These are phyloP conservation scores for Centropus unirufus DNA, from an alignment of 2,113 vertebrate genomes.

Conservation along the genomic window DNA sequence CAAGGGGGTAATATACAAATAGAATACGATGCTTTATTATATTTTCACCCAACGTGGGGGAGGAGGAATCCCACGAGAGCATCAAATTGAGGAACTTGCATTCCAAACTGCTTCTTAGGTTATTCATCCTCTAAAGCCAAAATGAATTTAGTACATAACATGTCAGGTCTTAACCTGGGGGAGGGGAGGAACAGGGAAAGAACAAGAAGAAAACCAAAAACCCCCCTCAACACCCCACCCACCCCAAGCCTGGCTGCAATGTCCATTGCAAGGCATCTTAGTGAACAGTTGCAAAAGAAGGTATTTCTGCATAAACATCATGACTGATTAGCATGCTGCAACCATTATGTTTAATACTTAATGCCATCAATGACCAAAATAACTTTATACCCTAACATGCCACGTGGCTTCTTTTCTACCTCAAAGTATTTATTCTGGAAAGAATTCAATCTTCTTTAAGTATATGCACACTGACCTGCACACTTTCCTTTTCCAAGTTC, in stretches of 20 bases:
- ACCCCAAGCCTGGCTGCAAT: neutral
- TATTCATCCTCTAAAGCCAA: neutral
- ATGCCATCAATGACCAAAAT: neutral
- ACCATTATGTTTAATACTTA: neutral
- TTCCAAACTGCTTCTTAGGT: neutral
- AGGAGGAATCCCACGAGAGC: neutral
- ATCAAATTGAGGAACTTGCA: neutral
- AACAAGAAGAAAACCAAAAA: neutral
- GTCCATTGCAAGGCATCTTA: neutral
- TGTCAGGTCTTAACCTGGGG: neutral
- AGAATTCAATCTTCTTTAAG: slow-evolving; percentile 13
- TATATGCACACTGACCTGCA: neutral
- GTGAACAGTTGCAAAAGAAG: neutral
- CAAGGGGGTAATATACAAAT: neutral
- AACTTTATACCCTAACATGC: slow-evolving; percentile 32
- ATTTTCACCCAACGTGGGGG: neutral
- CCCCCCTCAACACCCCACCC: neutral
- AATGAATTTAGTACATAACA: neutral
- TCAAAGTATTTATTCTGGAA: slow-evolving; percentile 39
- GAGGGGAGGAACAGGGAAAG: neutral
- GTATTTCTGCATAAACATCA: slow-evolving; percentile 45
- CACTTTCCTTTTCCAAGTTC: neutral
- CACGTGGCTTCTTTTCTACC: slow-evolving; percentile 44
- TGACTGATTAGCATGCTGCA: neutral
- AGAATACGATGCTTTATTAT: neutral